Evolutionary conservation across 2,113 vertebrate genomes (phyloP).

Genomic region (Sinocyclocheilus anshuiensis): DNA sequence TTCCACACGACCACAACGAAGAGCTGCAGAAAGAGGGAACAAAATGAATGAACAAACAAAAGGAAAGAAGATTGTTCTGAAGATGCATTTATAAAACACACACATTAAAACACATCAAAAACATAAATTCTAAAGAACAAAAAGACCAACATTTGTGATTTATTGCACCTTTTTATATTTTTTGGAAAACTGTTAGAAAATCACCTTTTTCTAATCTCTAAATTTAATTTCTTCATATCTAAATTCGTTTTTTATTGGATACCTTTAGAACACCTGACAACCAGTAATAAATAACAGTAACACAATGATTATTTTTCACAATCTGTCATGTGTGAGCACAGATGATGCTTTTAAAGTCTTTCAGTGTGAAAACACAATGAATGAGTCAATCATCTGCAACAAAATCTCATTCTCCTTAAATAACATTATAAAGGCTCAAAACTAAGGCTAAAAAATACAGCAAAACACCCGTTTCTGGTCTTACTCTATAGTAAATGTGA

Average conservation of each 20-base stretch:
- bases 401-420: background rate
- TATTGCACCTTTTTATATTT: background rate
- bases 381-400: slow-evolving; percentile 5
- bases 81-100: background rate
- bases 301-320: background rate
- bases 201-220: background rate
- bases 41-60: slow-evolving; percentile 9
- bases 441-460: background rate
- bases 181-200: background rate
- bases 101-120: background rate
- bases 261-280: slow-evolving; percentile 7
- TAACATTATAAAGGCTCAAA: background rate
- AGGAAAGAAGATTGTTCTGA: background rate
- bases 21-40: slow-evolving; percentile 73
- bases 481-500: background rate
- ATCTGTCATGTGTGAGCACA: slow-evolving; percentile 11
- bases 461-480: background rate
- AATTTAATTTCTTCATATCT: background rate
- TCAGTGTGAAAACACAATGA: slow-evolving; percentile 6
- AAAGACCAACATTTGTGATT: background rate
- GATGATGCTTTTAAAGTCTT: slow-evolving; percentile 9
- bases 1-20: slow-evolving; percentile 97
- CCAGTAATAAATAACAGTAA: background rate
- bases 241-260: background rate
- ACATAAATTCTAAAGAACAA: background rate